A percentile compares a stretch with the other conserved stretches of the same genome.
phyloP scores from a whole-genome alignment of 2,113 vertebrate species.

The Petaurus breviceps region DNA sequence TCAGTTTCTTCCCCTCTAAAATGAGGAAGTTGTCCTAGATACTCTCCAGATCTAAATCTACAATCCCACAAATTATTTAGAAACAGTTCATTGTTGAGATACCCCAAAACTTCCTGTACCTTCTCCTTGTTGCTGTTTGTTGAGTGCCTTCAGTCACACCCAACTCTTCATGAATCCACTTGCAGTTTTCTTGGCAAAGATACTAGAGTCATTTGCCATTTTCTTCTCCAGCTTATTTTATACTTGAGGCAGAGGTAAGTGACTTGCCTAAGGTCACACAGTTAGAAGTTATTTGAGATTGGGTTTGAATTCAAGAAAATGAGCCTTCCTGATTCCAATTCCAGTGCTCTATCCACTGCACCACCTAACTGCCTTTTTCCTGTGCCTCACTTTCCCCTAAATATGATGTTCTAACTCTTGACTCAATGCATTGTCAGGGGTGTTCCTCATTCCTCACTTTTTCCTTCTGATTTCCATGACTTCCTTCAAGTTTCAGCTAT shows the following conservation, averaged over 20 bases:
- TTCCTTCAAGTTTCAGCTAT: neutral
- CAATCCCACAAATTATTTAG: slow-evolving; percentile 70
- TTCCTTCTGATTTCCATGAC: neutral
- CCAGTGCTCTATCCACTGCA: too few relatives aligned
- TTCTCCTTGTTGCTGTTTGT: neutral
- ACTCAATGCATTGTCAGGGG: neutral
- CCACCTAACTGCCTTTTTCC: too few relatives aligned
- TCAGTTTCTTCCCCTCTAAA: neutral
- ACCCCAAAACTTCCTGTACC: neutral
- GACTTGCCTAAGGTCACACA: too few relatives aligned
- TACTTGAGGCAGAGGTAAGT: too few relatives aligned
- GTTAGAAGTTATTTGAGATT: too few relatives aligned
- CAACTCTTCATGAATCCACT: neutral
- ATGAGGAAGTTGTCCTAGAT: neutral
- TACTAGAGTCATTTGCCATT: neutral
- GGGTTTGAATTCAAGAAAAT: too few relatives aligned
- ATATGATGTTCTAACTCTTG: neutral
- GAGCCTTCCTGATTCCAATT: too few relatives aligned
- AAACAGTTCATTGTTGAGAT: slow-evolving; percentile 66
- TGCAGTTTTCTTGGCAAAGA: neutral
- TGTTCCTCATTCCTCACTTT: neutral
- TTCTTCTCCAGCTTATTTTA: neutral
- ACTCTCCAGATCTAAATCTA: neutral
- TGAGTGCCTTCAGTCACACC: neutral
- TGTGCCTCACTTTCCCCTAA: neutral